Evolutionary conservation across 2,888 invertebrate genomes (phyloP).

Genomic region (Troilus luridus): DNA sequence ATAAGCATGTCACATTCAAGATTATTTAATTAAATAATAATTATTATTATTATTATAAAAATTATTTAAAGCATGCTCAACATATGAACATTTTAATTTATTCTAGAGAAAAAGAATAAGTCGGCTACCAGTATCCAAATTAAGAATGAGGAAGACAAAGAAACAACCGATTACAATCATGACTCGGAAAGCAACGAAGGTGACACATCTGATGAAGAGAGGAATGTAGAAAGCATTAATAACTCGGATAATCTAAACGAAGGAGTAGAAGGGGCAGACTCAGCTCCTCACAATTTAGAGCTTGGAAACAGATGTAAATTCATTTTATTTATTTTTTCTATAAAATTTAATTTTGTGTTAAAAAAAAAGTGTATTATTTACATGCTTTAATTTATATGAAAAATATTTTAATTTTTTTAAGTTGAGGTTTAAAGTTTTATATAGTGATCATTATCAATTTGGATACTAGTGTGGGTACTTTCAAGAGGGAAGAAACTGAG

Average conservation of each 20-base stretch:
- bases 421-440: no score
- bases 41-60: no score
- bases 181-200: neutral
- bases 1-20: neutral
- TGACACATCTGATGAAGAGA: neutral
- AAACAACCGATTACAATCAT: neutral
- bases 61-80: neutral
- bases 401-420: no score
- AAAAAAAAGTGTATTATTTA: neutral
- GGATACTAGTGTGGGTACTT: no score
- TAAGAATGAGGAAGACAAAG: neutral
- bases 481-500: no score
- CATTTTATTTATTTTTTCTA: neutral
- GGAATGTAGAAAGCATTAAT: neutral
- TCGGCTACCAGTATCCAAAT: neutral
- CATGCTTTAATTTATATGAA: neutral
- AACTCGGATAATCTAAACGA: neutral
- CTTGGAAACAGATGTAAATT: constrained; percentile 61
- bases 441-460: no score
- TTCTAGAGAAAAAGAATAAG: constrained; percentile 22
- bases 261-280: constrained; percentile 23
- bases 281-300: constrained; percentile 58
- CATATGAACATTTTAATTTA: neutral
- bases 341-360: neutral
- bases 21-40: neutral